A percentile compares a stretch with the other conserved stretches of the same genome.
Evolutionary conservation across 2,888 invertebrate genomes (phyloP).

Genomic region (Cinara cedri): DNA sequence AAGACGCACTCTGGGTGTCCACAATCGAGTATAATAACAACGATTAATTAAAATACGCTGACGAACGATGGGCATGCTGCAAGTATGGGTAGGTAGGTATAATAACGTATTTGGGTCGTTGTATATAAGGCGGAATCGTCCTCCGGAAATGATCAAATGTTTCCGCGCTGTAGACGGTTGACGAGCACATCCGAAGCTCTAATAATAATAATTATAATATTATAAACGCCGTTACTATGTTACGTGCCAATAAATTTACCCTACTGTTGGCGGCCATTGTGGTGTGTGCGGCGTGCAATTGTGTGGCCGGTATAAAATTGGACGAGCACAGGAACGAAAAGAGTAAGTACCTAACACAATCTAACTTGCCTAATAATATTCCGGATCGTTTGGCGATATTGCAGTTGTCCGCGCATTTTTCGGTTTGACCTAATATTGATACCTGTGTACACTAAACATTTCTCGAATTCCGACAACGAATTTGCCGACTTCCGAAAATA

Average conservation of each 20-base stretch:
- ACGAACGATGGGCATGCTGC: constrained; percentile 16
- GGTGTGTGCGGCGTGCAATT: background rate
- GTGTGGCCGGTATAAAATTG: constrained; percentile 33
- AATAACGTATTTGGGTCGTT: constrained; percentile 44
- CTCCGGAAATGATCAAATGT: constrained; percentile 35
- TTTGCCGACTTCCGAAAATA: no score
- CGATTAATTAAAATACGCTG: constrained; percentile 54
- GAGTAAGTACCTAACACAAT: constrained; percentile 32
- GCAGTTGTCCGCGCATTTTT: no score
- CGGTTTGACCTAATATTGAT: no score
- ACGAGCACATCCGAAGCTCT: constrained; percentile 43
- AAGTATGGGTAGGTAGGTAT: background rate
- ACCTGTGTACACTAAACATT: no score
- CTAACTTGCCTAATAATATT: background rate
- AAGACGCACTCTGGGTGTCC: constrained; percentile 30
- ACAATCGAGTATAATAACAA: constrained; percentile 35
- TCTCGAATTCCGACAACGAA: no score
- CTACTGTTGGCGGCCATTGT: constrained; percentile 5
- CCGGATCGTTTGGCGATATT: no score
- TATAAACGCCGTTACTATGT: background rate
- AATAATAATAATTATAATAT: background rate
- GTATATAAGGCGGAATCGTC: constrained; percentile 45
- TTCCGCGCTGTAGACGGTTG: constrained; percentile 22
- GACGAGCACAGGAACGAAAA: constrained; percentile 48
- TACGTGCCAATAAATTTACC: constrained; percentile 18